Percentiles rank a stretch among this genome's conserved stretches.
These are phyloP conservation scores for Apodemia duryi DNA, from an alignment of 2,888 invertebrate genomes.

Conservation along the genomic window DNA sequence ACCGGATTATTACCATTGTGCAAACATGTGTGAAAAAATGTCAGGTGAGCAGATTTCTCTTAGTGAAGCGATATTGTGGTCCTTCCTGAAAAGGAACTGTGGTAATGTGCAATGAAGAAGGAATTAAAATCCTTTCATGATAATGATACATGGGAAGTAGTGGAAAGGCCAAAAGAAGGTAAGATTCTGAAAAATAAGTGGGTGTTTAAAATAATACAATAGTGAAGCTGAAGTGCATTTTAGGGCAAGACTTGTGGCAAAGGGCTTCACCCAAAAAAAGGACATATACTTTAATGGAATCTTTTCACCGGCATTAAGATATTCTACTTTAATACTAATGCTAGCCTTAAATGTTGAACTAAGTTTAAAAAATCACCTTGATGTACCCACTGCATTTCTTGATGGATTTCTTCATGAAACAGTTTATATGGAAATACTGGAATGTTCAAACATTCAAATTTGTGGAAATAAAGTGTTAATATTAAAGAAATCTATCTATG, in stretches of 20 bases:
- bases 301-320: conserved; percentile 26
- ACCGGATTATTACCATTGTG: conserved; percentile 23
- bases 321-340: conserved; percentile 27
- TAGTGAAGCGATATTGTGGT: conserved; percentile 26
- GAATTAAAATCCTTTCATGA: conserved; percentile 28
- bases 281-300: conserved; percentile 28
- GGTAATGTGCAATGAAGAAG: conserved; percentile 26
- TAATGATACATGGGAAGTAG: conserved; percentile 28
- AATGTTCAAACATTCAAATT: conserved; percentile 18
- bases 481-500: conserved; percentile 29
- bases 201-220: conserved; percentile 26
- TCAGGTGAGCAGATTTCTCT: conserved; percentile 16
- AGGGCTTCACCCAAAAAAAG: conserved; percentile 26
- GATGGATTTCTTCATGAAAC: conserved; percentile 25
- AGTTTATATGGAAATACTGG: conserved; percentile 26
- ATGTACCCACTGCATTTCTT: conserved; percentile 30
- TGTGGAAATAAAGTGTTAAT: conserved; percentile 21
- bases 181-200: conserved; percentile 26
- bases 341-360: conserved; percentile 26
- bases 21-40: conserved; percentile 19
- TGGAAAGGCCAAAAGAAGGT: conserved; percentile 11
- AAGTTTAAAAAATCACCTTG: conserved; percentile 24
- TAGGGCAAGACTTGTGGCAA: conserved; percentile 26
- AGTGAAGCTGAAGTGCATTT: conserved; percentile 24
- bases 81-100: conserved; percentile 28